These are phyloP conservation scores for Cremastinae sp. DNA, from an alignment of 2,888 invertebrate species.

Conservation along the genomic window DNA sequence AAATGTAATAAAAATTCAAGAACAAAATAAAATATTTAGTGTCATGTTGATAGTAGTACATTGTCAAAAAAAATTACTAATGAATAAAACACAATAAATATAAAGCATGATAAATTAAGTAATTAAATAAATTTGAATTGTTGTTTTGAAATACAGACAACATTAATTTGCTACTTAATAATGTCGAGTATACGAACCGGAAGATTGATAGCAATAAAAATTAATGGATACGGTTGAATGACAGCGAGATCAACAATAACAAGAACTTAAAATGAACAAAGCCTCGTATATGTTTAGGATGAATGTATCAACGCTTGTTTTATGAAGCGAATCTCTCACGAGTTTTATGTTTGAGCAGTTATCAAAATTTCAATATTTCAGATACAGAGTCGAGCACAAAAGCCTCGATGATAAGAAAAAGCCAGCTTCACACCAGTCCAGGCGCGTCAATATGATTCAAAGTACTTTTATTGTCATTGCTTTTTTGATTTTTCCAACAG, in stretches of 20 bases:
- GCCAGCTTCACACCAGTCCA: slow-evolving; percentile 1
- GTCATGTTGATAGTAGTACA: no score
- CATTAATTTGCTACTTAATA: no score
- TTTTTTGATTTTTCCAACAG: not conserved
- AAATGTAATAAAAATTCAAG: no score
- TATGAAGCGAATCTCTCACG: slow-evolving; percentile 3
- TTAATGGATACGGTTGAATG: not conserved
- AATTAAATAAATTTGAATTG: no score
- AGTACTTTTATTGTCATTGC: not conserved
- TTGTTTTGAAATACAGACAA: no score
- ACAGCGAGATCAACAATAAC: slow-evolving; percentile 16
- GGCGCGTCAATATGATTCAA: slow-evolving; percentile 15
- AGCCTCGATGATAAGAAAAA: not conserved
- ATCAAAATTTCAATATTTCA: not conserved
- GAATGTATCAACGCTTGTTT: not conserved
- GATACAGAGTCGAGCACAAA: slow-evolving; percentile 10
- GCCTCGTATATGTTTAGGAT: not conserved
- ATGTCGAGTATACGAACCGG: slow-evolving; percentile 1
- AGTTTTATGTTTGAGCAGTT: not conserved
- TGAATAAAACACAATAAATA: no score
- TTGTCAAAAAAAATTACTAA: no score
- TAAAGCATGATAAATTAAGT: no score
- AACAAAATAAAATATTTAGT: no score
- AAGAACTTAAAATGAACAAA: slow-evolving; percentile 12
- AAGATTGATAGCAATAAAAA: slow-evolving; percentile 4